These are phyloP conservation scores for Elephas maximus DNA, from an alignment of 2,113 vertebrate species.

Conservation along the genomic window DNA sequence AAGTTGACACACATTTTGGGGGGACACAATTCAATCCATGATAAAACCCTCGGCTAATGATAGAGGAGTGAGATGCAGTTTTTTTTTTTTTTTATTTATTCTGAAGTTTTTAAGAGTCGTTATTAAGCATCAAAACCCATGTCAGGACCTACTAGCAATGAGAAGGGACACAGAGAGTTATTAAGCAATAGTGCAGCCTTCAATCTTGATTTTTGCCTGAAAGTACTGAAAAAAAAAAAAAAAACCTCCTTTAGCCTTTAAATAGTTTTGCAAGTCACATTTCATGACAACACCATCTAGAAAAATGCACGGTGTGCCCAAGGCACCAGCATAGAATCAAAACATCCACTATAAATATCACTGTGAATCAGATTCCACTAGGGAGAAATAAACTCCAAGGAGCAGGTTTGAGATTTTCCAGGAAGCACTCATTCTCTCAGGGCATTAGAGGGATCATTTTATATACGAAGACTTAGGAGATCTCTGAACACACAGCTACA, in stretches of 20 bases:
- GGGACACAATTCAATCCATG: too few species aligned
- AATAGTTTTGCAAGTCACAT: constrained; percentile 61
- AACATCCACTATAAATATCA: constrained; percentile 63
- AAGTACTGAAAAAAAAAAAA: background rate
- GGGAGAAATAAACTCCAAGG: constrained; percentile 31
- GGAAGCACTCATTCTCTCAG: constrained; percentile 53
- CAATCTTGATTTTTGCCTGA: constrained; percentile 35
- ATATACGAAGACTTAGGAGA: constrained; percentile 33
- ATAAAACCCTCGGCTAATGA: background rate
- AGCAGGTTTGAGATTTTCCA: constrained; percentile 53
- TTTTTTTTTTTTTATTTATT: background rate
- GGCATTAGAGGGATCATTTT: constrained; percentile 30
- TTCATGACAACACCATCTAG: constrained; percentile 57
- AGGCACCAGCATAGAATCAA: constrained; percentile 18
- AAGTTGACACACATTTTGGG: too few species aligned
- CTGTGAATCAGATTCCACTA: constrained; percentile 54
- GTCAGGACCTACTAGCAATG: background rate
- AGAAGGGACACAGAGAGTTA: background rate
- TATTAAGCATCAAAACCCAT: background rate
- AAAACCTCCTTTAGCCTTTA: constrained; percentile 16
- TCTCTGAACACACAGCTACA: constrained; percentile 32
- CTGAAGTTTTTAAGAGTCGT: background rate
- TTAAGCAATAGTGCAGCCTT: background rate
- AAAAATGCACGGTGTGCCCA: constrained; percentile 61
- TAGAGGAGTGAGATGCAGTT: background rate